Percentiles rank a stretch among this genome's conserved stretches.
These are phyloP conservation scores for Oncorhynchus kisutch DNA, from an alignment of 2,113 vertebrate genomes.

Conservation along the genomic window DNA sequence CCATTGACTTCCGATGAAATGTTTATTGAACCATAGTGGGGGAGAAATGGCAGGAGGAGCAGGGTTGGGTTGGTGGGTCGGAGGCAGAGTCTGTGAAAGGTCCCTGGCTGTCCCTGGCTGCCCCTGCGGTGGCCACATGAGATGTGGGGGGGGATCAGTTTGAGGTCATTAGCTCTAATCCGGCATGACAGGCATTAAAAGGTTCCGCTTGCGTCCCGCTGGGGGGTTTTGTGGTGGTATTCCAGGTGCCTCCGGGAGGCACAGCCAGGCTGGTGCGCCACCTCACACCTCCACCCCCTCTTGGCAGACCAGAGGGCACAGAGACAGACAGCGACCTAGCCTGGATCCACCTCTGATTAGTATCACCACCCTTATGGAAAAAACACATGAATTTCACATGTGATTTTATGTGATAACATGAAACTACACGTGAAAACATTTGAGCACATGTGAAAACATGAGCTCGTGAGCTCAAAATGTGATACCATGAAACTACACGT, in stretches of 20 bases:
- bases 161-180: constrained; percentile 51
- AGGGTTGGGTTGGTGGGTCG: not conserved
- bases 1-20: constrained; percentile 16
- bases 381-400: no score
- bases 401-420: no score
- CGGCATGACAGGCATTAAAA: constrained; percentile 44
- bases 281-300: not conserved
- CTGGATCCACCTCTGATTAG: not conserved
- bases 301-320: not conserved
- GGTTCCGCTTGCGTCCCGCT: constrained; percentile 28
- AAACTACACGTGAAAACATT: no score
- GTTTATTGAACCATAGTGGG: constrained; percentile 19
- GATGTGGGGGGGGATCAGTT: constrained; percentile 19
- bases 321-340: not conserved
- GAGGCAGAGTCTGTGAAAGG: constrained; percentile 18
- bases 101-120: not conserved
- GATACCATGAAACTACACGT: no score
- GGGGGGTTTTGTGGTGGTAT: constrained; percentile 24
- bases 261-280: constrained; percentile 1
- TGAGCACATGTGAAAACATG: no score
- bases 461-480: no score
- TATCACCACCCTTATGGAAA: not conserved
- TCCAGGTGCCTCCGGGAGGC: constrained; percentile 41
- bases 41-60: constrained; percentile 8
- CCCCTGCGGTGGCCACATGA: not conserved